Evolutionary conservation across 2,888 invertebrate species (phyloP), one percentile per base, ranked within the genome.

Genomic region (Eulithis testata): DNA sequence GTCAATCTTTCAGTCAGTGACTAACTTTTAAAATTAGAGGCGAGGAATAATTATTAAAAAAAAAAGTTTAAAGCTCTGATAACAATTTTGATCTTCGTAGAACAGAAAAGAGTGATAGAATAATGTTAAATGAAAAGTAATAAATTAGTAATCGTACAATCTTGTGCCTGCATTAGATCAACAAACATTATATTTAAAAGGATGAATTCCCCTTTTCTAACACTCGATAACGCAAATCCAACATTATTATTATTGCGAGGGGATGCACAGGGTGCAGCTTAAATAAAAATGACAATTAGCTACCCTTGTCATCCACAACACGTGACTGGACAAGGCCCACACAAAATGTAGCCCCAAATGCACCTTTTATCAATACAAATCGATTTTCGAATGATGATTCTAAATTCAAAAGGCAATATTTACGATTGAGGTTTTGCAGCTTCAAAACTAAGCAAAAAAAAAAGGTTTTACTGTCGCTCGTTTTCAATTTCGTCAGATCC

Each of bases 251-350:
- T 67, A 64, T 63, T 66, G 60, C 62, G 69, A 73, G 75, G 77
- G 77, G 75, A 67, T 59, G 60, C 53, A 45, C 65, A 65, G 70
- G 63, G 65, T 66, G 63, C 50, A 68, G 71, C 69, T 76, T 70
- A 72, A 76, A 80, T 72, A 74, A 67, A 60, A 67, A 76, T 76
- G 75, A 79, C 78, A 75, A 77, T 79, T 76, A 76, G 74, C 66
- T 61, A 71, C 76, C 78, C 79, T 63, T 73, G 70, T 74, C 76
- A 69, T 68, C 60, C 66, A 54, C 12, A 51, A 61, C 83, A 81
- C 81, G 81, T 81, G 83, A 71, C 76, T 63, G 70, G 66, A 75
- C 71, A 77, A 74, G 71, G 75, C 76, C 68, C 68, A 68, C 68
- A 76, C 76, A 67, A 70, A 64, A 45, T 36, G 58, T 8, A 61